Base-by-base conservation (phyloP, 2,113 vertebrate genomes). In the Pelodiscus sinensis region DNA sequence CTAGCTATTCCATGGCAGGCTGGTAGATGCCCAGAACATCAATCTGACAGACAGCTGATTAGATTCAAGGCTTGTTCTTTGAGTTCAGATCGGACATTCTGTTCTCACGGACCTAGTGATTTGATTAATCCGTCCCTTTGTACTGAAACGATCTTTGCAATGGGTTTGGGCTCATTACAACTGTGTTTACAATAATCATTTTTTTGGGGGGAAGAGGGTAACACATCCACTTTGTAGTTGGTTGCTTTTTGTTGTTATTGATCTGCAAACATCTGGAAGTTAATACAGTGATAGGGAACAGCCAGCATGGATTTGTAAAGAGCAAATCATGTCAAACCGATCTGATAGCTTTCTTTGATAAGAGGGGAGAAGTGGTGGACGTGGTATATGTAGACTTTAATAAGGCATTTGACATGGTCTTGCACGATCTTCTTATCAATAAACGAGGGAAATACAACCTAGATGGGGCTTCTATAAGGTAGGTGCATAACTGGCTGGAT, bases 101-200 rank as follows among this genome's bases (percentile, higher is more conserved):
- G 14, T 52, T 13, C 38, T 81, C 60, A 11, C 22, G 0, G 0
- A 73, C 44, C 1, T 82, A 13, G 52, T 35, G 94, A 51, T 81
- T 87, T 44, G 38, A 85, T 15, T 1, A 62, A 60, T 89, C 73
- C 13, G 87, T 1, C 82, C 55, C 78, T 85, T 95, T 91, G 94
- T 57, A 10, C 92, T 79, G 90, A 89, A 86, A 84, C 88, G 24
- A 24, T 77, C 73, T 31, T 89, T 82, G 90, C 80, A 86, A 83
- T 88, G 56, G 83, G 2, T 1, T 84, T 57, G 31, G 77, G 85
- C 88, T 88, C 50, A 25, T 83, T 79, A 77, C 94, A 96, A 92
- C 62, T 27, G 29, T 81, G 89, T 95, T 96, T 92, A 82, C 91
- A 86, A 22, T 1, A 82, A 89, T 96, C 89, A 44, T 44, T 44